Evolutionary conservation across 2,797 vertebrate species (phyloP), one percentile per base, ranked within the genome.

Genomic region (Schizopygopsis malacanthus): DNA sequence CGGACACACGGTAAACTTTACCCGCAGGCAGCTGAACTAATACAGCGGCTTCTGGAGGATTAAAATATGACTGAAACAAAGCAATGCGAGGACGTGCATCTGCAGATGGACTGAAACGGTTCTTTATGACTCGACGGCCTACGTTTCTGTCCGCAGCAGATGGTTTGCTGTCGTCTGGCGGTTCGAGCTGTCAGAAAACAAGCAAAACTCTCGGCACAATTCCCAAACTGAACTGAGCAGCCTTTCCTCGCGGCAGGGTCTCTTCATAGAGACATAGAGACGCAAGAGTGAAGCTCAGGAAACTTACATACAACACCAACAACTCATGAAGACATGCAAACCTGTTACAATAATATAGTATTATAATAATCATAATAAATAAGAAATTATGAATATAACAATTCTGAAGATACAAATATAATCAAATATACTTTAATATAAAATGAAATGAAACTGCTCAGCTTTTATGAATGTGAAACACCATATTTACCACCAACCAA

Each of bases 121-220:
- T 45, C 65, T 79, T 33, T 79, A 56, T 85, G 83, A 85, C 63
- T 79, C 63, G 39, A 70, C 63, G 13, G 73, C 73, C 73, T 47
- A 56, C n/a, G 71, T 69, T 83, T 79, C 65, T 78, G 52, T 81
- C 45, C 59, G 43, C n/a, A 77, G 80, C 84, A 72, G 70, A 83
- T 79, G 83, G 47, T 79, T 70, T 70, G 63, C 10, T 54, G n/a
- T 77, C 9, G 75, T 65, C 76, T 83, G 83, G 22, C 25, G 3
- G 16, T 72, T 78, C 12, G 20, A 84, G 50, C 76, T 73, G 78
- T 76, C 73, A 50, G 79, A 83, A 70, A 71, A 85, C 72, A 82
- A 45, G 28, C 25, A n/a, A 50, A 85, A 79, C 63, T 72, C 84
- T 80, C 20, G 52, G 54, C 67, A 61, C 41, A 39, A 41, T 79